phyloP scores from a whole-genome alignment of 2,797 vertebrate genomes.

The Poecile montanus region DNA sequence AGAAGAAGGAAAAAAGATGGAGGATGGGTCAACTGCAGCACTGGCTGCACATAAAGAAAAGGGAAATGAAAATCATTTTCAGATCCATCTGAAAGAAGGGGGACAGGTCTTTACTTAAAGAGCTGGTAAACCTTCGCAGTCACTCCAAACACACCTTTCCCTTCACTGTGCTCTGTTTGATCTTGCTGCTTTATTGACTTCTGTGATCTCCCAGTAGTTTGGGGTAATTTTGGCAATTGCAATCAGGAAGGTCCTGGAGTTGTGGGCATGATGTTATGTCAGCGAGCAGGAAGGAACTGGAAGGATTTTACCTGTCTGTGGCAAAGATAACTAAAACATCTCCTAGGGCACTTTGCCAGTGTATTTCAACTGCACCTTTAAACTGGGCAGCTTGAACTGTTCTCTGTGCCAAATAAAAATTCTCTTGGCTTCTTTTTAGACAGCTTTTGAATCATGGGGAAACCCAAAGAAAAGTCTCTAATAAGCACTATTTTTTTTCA shows the following conservation, averaged over 20 bases:
- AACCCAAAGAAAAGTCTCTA: background rate
- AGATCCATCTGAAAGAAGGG: background rate
- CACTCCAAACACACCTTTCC: background rate
- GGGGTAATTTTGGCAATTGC: background rate
- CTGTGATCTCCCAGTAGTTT: background rate
- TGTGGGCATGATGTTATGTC: background rate
- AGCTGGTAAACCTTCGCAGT: background rate
- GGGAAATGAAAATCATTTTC: background rate
- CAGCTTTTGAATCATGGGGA: background rate
- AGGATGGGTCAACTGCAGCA: background rate
- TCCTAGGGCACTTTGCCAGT: background rate
- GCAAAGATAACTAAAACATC: constrained; percentile 7
- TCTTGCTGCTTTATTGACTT: background rate
- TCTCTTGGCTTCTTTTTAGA: constrained; percentile 18
- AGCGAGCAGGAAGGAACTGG: background rate
- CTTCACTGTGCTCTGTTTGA: background rate
- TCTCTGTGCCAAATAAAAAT: constrained; percentile 30
- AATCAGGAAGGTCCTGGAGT: background rate
- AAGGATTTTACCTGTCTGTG: constrained; percentile 33
- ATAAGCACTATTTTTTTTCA: constrained; percentile 31
- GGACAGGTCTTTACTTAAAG: background rate
- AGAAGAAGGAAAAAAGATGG: background rate
- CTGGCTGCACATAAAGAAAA: background rate
- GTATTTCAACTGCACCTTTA: constrained; percentile 19
- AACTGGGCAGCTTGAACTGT: background rate